Percentiles rank a stretch among this genome's conserved stretches.
Conservation (phyloP, 2,888 invertebrate species). For the Noctuana brunneofusca region DNA sequence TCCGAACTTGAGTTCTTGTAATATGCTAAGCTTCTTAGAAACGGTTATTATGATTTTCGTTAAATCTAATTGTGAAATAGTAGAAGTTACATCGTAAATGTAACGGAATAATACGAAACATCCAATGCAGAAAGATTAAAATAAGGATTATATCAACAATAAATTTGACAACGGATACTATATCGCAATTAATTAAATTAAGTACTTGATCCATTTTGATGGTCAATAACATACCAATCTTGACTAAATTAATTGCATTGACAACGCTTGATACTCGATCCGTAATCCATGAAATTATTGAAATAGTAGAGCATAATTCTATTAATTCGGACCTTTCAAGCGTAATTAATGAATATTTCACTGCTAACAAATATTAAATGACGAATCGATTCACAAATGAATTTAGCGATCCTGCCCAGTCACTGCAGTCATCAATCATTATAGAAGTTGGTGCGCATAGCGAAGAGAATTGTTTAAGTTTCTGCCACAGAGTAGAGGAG, state of each 20-base stretch:
- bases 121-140: neutral
- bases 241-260: slow-evolving; percentile 11
- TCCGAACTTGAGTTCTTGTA: slow-evolving; percentile 48
- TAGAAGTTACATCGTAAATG: neutral
- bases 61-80: slow-evolving; percentile 1
- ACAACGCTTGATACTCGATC: neutral
- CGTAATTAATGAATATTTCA: slow-evolving; percentile 53
- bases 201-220: neutral
- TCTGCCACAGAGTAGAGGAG: slow-evolving; percentile 9
- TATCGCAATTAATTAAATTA: neutral
- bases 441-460: slow-evolving; percentile 24
- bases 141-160: neutral
- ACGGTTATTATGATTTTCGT: slow-evolving; percentile 47
- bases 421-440: slow-evolving; percentile 59
- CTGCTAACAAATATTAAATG: slow-evolving; percentile 55
- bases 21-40: slow-evolving; percentile 55
- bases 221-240: slow-evolving; percentile 6
- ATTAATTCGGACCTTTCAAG: slow-evolving; percentile 34
- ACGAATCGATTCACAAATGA: slow-evolving; percentile 64
- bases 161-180: neutral
- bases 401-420: slow-evolving; percentile 55
- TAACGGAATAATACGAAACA: neutral
- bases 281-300: slow-evolving; percentile 36
- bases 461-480: slow-evolving; percentile 22
- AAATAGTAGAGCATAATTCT: slow-evolving; percentile 35